A percentile compares a stretch with the other conserved stretches of the same genome.
Conservation (phyloP, 2,888 invertebrate genomes). For the Eilema griseolum region DNA sequence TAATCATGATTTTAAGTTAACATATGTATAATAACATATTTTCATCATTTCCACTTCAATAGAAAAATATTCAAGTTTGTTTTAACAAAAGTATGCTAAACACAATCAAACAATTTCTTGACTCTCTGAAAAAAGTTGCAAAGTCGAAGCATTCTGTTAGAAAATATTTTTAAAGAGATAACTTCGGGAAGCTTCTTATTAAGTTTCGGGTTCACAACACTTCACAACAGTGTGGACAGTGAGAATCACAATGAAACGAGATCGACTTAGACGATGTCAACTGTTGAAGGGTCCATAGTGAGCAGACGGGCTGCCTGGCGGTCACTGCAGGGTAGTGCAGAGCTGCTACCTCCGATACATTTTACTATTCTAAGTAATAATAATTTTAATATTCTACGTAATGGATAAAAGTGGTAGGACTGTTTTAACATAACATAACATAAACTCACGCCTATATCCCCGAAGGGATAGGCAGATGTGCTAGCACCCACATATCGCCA, state of each 20-base stretch:
- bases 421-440: too few species aligned
- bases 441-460: too few species aligned
- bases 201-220: not conserved
- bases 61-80: not conserved
- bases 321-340: too few species aligned
- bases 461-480: too few species aligned
- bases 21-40: not conserved
- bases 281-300: not conserved
- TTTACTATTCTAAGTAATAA: too few species aligned
- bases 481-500: too few species aligned
- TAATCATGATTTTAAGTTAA: too few species aligned
- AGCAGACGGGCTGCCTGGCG: too few species aligned
- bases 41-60: not conserved
- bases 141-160: not conserved
- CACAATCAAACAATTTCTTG: not conserved
- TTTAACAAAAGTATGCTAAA: slow-evolving; percentile 1
- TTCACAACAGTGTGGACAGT: too few species aligned
- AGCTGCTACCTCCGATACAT: too few species aligned
- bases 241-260: not conserved
- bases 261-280: not conserved
- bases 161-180: not conserved
- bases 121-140: not conserved
- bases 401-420: not conserved
- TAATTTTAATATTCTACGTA: not conserved
- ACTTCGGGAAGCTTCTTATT: not conserved